Conservation (phyloP, 2,888 invertebrate genomes). For the Nomada flava region DNA sequence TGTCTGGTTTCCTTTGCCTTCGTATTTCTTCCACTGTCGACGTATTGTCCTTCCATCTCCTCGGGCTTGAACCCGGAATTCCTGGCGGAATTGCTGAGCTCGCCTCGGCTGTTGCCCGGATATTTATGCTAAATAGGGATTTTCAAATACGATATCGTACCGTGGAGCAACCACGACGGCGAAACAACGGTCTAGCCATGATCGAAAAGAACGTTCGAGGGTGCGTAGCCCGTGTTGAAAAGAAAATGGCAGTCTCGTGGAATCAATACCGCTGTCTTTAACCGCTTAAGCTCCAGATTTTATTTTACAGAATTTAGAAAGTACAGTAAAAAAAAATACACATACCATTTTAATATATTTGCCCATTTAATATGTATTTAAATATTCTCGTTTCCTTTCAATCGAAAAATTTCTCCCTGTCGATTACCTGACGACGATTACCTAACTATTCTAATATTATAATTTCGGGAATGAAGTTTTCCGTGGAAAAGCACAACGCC, state of each 20-base stretch:
- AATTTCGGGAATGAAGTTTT: too few relatives aligned
- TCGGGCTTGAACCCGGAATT: slow-evolving; percentile 48
- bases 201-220: slow-evolving; percentile 4
- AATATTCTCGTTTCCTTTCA: too few relatives aligned
- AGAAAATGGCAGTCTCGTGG: neutral
- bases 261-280: slow-evolving; percentile 6
- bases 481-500: too few relatives aligned
- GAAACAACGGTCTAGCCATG: slow-evolving; percentile 10
- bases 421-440: too few relatives aligned
- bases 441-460: too few relatives aligned
- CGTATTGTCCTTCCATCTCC: slow-evolving; percentile 39
- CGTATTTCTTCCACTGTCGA: slow-evolving; percentile 10
- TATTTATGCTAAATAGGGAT: slow-evolving; percentile 81
- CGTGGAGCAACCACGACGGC: slow-evolving; percentile 1
- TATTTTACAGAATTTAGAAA: too few relatives aligned
- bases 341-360: too few relatives aligned
- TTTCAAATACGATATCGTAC: slow-evolving; percentile 78
- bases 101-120: slow-evolving; percentile 61
- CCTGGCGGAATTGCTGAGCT: slow-evolving; percentile 62
- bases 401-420: too few relatives aligned
- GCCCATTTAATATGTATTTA: too few relatives aligned
- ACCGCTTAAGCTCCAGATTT: neutral
- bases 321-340: too few relatives aligned
- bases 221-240: neutral
- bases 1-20: slow-evolving; percentile 6